Base-by-base conservation (phyloP, 2,797 vertebrate genomes). In the Paramormyrops hopkinsi region DNA sequence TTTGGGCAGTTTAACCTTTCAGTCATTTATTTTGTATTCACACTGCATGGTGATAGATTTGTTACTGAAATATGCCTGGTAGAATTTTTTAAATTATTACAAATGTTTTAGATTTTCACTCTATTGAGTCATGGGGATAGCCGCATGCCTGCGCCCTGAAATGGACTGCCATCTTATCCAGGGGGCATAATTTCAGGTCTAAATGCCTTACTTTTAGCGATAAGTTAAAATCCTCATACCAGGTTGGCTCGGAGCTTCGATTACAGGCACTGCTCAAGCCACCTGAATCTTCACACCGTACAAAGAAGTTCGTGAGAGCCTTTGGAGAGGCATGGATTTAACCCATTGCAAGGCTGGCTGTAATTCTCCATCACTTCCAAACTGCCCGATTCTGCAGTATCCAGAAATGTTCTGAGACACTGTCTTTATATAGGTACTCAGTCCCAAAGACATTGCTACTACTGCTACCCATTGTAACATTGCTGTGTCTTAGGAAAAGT, bases 161-260 rank as follows among this genome's bases (percentile, higher is more conserved):
- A 86, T 56, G 53, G 33, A 44, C 53, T 59, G 53, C 29, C 86
- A 87, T 87, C 86, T 87, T 87, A 59, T 44, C 86, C 53, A 59
- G 86, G 86, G 86, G 86, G 86, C 86, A 87, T 87, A 87, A 87
- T 87, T 87, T 87, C 37, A 56, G 86, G 51, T 87, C 86, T 87
- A 87, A 87, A 87, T 41, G 86, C 86, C 29, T 87, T 56, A 87
- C 86, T 59, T 87, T 87, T 19, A 51, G 86, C 50, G 86, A 87
- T 87, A 87, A 87, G 86, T 54, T 56, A 33, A 87, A 87, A 59
- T 87, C 51, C 86, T 87, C 51, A 87, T 44, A 51, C 29, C 50
- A 87, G 44, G 86, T 56, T 87, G 86, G 53, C 29, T 56, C 53
- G 86, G 12, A 59, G 51, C 86, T 41, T 59, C 86, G 53, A 59